Conservation (phyloP, 2,113 vertebrate species). For the Leptocoma aspasia region DNA sequence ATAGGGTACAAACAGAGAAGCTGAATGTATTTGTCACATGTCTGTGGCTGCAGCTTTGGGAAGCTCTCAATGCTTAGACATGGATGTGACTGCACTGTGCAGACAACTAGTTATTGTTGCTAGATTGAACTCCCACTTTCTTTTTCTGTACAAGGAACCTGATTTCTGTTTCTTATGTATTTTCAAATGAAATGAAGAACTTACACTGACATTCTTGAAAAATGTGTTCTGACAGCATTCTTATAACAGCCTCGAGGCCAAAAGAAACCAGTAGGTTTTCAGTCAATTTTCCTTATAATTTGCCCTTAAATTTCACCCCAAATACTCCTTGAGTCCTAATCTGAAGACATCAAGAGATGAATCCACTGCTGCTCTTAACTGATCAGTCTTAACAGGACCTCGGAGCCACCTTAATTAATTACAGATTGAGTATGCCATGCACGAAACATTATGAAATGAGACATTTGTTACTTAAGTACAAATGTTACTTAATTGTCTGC, state of each 20-base stretch:
- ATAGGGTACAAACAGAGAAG: background rate
- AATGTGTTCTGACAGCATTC: background rate
- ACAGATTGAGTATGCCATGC: background rate
- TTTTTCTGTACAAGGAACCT: background rate
- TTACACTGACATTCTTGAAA: background rate
- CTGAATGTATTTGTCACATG: background rate
- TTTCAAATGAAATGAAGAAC: background rate
- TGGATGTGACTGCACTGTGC: background rate
- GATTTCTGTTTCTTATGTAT: background rate
- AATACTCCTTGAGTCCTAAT: background rate
- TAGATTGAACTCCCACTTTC: background rate
- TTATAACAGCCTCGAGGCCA: background rate
- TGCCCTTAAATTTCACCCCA: background rate
- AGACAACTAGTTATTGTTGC: background rate
- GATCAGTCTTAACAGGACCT: background rate
- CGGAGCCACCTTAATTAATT: background rate
- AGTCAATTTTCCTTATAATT: background rate
- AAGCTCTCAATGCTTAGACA: background rate
- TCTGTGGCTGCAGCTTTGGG: background rate
- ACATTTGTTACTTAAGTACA: background rate
- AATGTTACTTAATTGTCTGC: background rate
- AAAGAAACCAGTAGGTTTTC: background rate
- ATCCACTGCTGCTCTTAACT: background rate
- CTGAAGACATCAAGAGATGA: background rate
- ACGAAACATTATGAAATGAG: background rate